These are phyloP conservation scores for Clarias platycephalus DNA, from an alignment of 2,797 vertebrate species.

Conservation along the genomic window DNA sequence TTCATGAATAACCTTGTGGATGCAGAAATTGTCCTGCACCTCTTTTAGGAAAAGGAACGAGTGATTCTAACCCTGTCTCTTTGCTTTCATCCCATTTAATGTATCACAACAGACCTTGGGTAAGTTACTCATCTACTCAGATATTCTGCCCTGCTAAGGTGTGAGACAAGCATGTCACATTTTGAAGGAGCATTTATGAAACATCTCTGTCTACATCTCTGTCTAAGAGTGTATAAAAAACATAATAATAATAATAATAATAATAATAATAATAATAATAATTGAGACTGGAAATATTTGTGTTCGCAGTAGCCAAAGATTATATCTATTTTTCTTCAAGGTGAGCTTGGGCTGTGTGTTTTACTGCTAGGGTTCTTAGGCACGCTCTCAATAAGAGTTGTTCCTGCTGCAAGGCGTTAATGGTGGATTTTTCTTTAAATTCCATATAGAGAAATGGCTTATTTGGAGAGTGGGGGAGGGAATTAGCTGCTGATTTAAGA, in stretches of 20 bases:
- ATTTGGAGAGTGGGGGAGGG: slow-evolving; percentile 44
- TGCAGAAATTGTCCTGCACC: slow-evolving; percentile 74
- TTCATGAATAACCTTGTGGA: slow-evolving; percentile 78
- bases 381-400: slow-evolving; percentile 71
- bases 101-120: slow-evolving; percentile 66
- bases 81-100: slow-evolving; percentile 63
- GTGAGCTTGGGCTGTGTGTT: slow-evolving; percentile 70
- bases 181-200: slow-evolving; percentile 69
- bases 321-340: slow-evolving; percentile 79
- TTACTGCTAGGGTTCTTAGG: slow-evolving; percentile 69
- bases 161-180: slow-evolving; percentile 70
- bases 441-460: slow-evolving; percentile 71
- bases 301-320: slow-evolving; percentile 74
- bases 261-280: slow-evolving; percentile 72
- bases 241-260: slow-evolving; percentile 50
- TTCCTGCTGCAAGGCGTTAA: slow-evolving; percentile 59
- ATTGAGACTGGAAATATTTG: slow-evolving; percentile 72
- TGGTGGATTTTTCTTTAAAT: slow-evolving; percentile 65
- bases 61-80: slow-evolving; percentile 67
- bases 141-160: slow-evolving; percentile 68
- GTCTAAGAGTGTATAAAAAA: slow-evolving; percentile 67
- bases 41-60: slow-evolving; percentile 62
- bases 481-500: slow-evolving; percentile 33
- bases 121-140: slow-evolving; percentile 65
- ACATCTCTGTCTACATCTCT: slow-evolving; percentile 70